Percentiles rank a stretch among this genome's conserved stretches.
phyloP scores from a whole-genome alignment of 2,888 invertebrate species.

The Aspidiotus destructor region DNA sequence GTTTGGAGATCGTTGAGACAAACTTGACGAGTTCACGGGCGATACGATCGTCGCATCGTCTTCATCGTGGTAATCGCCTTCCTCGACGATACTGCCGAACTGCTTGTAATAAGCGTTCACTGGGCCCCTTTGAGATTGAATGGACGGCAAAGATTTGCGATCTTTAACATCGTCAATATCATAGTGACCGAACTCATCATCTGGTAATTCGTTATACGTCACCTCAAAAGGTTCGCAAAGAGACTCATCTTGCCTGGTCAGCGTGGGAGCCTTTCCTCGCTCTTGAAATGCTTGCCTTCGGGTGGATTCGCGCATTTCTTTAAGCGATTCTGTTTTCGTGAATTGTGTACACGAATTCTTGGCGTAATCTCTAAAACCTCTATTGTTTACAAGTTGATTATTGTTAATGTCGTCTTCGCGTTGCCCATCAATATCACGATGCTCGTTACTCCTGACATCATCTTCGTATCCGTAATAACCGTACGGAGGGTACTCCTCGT shows the following conservation, averaged over 20 bases:
- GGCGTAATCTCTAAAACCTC: conserved; percentile 4
- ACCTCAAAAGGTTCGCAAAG: conserved; percentile 19
- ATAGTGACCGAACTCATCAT: conserved; percentile 15
- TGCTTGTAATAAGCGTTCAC: conserved; percentile 5
- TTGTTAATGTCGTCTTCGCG: conserved; percentile 32
- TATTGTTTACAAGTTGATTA: conserved; percentile 13
- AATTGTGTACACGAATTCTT: conserved; percentile 12
- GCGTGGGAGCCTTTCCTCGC: conserved; percentile 1
- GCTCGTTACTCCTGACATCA: conserved; percentile 10
- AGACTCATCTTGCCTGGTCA: conserved; percentile 14
- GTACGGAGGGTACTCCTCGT: conserved; percentile 13
- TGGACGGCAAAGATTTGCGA: conserved; percentile 1
- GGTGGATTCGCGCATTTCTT: neutral
- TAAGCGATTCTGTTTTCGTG: neutral
- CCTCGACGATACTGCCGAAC: conserved; percentile 19
- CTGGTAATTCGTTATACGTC: conserved; percentile 23
- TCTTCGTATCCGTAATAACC: conserved; percentile 26
- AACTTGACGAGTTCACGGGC: conserved; percentile 37
- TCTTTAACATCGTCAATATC: neutral
- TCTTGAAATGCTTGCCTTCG: conserved; percentile 8
- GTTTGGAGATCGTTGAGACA: conserved; percentile 15
- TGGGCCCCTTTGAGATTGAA: neutral
- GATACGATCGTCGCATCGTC: conserved; percentile 32
- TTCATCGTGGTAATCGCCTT: conserved; percentile 20
- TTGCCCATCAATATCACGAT: conserved; percentile 12